phyloP scores from a whole-genome alignment of 2,797 vertebrate species.

The Anomalospiza imberbis region DNA sequence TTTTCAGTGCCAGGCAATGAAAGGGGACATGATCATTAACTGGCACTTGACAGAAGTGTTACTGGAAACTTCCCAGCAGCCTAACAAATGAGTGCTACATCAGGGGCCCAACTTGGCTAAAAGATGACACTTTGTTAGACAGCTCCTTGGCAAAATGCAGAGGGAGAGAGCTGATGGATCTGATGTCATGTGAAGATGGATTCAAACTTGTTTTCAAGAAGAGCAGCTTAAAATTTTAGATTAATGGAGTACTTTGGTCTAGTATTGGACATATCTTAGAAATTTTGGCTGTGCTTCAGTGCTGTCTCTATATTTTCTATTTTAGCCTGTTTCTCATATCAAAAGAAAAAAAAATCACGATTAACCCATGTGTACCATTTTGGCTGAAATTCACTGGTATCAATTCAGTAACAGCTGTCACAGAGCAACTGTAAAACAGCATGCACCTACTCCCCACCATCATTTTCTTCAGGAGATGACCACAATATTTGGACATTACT shows the following conservation, averaged over 20 bases:
- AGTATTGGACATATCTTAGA: background rate
- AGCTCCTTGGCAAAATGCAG: slow-evolving; percentile 54
- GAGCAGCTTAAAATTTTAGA: background rate
- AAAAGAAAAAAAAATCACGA: background rate
- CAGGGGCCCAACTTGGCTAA: background rate
- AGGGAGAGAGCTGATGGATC: slow-evolving; percentile 12
- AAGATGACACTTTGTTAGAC: slow-evolving; percentile 35
- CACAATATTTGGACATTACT: background rate
- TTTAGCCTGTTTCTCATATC: background rate
- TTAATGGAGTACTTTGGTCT: background rate
- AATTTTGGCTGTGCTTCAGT: background rate
- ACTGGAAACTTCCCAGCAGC: slow-evolving; percentile 11
- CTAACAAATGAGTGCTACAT: slow-evolving; percentile 38
- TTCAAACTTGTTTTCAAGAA: slow-evolving; percentile 18
- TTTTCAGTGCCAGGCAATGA: background rate
- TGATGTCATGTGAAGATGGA: slow-evolving; percentile 13
- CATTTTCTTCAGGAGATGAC: background rate
- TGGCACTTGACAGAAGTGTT: background rate
- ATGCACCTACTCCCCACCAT: background rate
- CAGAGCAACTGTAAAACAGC: background rate
- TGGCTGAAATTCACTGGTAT: background rate
- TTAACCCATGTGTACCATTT: background rate
- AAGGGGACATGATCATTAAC: background rate
- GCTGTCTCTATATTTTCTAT: background rate
- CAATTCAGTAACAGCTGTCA: background rate